Evolutionary conservation across 92 coral and sea anemone genomes (phyloP), one percentile per base, ranked within the genome.

Genomic region (Phenganax stokvisi): DNA sequence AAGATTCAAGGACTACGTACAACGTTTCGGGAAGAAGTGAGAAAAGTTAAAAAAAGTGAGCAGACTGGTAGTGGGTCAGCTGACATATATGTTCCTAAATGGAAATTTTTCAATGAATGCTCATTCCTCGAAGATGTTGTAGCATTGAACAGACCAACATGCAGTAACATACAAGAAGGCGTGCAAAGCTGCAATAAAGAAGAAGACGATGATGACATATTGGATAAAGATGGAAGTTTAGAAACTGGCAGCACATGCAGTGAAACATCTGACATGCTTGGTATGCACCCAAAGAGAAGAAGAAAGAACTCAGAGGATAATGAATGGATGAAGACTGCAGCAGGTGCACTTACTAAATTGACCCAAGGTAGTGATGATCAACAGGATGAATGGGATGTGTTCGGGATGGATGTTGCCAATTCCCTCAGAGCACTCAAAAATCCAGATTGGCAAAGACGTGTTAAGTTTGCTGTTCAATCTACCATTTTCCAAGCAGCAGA

Each of bases 1-100:
- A 65, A 65, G 47, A 65, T 65, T 65, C 71, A 65, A 28, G 71
- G 71, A 65, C 71, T 65, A 17, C 71, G 71, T 20, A 65, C 71
- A 17, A 65, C 71, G 29, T 65, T 65, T 65, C 71, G 71, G 9
- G 71, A 65, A 65, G 71, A 65, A 65, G 12, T 65, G 6, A 31
- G 71, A 5, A 65, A 65, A 65, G 47, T 65, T 17, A 65, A 62
- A n/a, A 65, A 65, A 28, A 44, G 57, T 71, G 57, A 44, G 51
- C 56, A 54, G 8, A 72, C 76, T 47, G 76, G 76, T 12, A 5
- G 28, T 72, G 76, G 76, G 20, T 72, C 57, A 51, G 30, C 17
- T 9, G 76, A 72, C n/a, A 25, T 72, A 4, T 72, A 72, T 72
- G 57, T 51, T 6, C 76, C 76, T 16, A 72, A 72, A 15, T 72